Evolutionary conservation across 2,888 invertebrate species (phyloP).

Genomic region (Alentia gelatinosa): DNA sequence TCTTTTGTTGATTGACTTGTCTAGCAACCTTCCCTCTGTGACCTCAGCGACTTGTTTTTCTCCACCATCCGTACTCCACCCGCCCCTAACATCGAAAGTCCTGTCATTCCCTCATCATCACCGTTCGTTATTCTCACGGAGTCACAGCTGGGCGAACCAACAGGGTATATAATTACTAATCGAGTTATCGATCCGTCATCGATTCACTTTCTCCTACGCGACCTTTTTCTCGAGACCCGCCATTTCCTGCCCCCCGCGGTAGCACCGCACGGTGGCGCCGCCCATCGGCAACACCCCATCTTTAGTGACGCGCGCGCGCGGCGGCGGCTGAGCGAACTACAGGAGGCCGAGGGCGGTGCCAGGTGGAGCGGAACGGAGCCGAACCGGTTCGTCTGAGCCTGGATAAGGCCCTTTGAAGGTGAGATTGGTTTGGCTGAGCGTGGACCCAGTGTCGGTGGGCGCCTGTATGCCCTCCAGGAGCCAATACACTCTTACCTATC

Average conservation of each 20-base stretch:
- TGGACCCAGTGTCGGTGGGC: no score
- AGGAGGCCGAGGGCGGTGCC: background rate
- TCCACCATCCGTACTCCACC: background rate
- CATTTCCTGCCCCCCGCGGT: background rate
- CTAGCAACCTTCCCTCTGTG: background rate
- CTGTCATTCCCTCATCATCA: background rate
- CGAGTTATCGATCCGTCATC: constrained; percentile 2
- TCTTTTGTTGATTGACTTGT: background rate
- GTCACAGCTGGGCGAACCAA: background rate
- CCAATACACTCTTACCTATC: no score
- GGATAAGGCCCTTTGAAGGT: background rate
- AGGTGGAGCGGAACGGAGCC: background rate
- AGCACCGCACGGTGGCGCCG: background rate
- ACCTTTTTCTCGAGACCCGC: background rate
- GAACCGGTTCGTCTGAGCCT: background rate
- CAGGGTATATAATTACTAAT: background rate
- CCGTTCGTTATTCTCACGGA: background rate
- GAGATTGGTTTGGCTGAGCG: background rate
- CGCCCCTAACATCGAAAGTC: background rate
- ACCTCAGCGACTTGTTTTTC: background rate
- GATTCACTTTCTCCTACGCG: background rate
- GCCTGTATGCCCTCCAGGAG: no score
- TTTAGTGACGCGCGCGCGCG: background rate
- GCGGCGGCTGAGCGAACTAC: background rate
- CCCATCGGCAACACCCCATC: background rate